Percentiles rank a stretch among this genome's conserved stretches.
phyloP scores from a whole-genome alignment of 2,113 vertebrate species.

The Mustelus asterias region DNA sequence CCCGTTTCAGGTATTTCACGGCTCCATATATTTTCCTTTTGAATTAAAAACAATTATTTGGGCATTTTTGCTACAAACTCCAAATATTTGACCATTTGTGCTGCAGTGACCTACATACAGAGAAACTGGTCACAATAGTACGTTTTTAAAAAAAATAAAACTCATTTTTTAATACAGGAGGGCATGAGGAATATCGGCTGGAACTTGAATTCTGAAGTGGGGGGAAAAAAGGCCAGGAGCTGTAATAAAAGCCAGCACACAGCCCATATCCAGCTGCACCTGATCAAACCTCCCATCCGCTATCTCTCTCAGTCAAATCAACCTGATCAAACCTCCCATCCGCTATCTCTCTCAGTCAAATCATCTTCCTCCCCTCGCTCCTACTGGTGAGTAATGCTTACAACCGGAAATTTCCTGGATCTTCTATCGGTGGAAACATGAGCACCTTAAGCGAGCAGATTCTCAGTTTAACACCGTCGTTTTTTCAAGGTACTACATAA shows the following conservation, averaged over 20 bases:
- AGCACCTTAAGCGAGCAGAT: too few relatives aligned
- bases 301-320: background rate
- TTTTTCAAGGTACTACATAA: background rate
- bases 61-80: background rate
- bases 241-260: background rate
- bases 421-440: too few relatives aligned
- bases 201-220: background rate
- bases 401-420: background rate
- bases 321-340: background rate
- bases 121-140: background rate
- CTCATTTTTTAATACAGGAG: background rate
- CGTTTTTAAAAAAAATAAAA: background rate
- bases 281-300: background rate
- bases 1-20: background rate
- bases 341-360: background rate
- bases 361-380: background rate
- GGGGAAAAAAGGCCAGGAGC: background rate
- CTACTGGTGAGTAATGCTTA: background rate
- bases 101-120: background rate
- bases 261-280: background rate
- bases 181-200: too few relatives aligned
- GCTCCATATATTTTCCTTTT: background rate
- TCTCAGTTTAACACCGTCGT: too few relatives aligned
- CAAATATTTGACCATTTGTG: background rate
- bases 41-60: background rate